A percentile compares a stretch with the other conserved stretches of the same genome.
Conservation (phyloP, 2,797 vertebrate genomes). For the Microctenopoma lineatum region DNA sequence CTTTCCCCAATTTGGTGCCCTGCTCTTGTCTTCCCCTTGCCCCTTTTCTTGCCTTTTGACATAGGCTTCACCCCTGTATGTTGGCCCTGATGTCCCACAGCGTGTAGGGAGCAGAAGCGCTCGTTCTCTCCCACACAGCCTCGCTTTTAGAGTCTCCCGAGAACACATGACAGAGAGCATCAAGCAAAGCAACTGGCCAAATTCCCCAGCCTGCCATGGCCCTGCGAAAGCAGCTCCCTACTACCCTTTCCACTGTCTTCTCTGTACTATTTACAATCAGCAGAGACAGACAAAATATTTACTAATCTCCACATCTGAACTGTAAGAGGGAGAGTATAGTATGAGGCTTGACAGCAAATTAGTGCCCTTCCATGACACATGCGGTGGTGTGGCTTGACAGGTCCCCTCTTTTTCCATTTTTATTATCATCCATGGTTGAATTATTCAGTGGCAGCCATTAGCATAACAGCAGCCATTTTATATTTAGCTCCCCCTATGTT, state of each 20-base stretch:
- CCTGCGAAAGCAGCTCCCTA: constrained; percentile 33
- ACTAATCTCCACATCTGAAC: constrained; percentile 74
- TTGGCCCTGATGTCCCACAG: constrained; percentile 50
- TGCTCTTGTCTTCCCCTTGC: constrained; percentile 44
- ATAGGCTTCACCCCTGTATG: constrained; percentile 59
- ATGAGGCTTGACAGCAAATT: constrained; percentile 85
- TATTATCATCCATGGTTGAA: constrained; percentile 88
- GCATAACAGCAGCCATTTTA: constrained; percentile 86
- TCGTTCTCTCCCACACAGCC: constrained; percentile 9
- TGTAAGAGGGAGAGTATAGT: constrained; percentile 44
- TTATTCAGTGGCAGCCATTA: constrained; percentile 89
- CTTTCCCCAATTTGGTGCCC: constrained; percentile 57
- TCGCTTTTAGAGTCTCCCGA: constrained; percentile 53
- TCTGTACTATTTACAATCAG: constrained; percentile 58
- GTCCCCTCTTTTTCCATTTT: constrained; percentile 75
- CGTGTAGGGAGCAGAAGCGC: constrained; percentile 39
- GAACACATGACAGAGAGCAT: constrained; percentile 72
- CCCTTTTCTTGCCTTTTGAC: constrained; percentile 48
- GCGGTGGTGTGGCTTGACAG: constrained; percentile 79
- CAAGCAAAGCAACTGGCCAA: constrained; percentile 63
- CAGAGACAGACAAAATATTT: constrained; percentile 78
- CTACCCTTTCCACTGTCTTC: constrained; percentile 38
- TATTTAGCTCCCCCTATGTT: constrained; percentile 85
- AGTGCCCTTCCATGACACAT: constrained; percentile 79
- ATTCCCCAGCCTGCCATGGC: constrained; percentile 60